Evolutionary conservation across 1,140 invertebrate genomes (phyloP).

Genomic region (Stenopsyche tienmushanensis): DNA sequence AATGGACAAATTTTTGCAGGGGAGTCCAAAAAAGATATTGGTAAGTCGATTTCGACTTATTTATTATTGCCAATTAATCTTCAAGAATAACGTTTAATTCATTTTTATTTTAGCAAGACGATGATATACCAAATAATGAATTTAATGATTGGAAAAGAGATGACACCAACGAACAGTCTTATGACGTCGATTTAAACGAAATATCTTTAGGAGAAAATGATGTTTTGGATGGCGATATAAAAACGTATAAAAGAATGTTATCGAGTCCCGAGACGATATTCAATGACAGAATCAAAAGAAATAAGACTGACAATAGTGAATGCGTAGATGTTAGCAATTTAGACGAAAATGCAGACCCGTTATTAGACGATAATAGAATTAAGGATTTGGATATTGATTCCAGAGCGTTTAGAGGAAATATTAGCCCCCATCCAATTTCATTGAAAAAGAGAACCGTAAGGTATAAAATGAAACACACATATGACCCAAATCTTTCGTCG

Average conservation of each 20-base stretch:
- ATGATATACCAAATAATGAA: neutral
- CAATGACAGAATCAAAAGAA: neutral
- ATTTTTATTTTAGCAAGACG: no score
- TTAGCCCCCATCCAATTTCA: neutral
- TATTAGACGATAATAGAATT: neutral
- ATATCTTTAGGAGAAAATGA: neutral
- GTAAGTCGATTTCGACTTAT: neutral
- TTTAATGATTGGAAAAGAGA: neutral
- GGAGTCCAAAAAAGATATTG: constrained; percentile 28
- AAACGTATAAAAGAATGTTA: no score
- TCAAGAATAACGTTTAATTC: no score
- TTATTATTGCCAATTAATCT: neutral
- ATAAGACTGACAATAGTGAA: neutral
- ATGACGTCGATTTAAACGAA: neutral
- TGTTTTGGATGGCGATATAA: neutral
- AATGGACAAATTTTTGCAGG: constrained; percentile 52
- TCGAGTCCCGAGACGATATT: no score
- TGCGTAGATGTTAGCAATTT: neutral
- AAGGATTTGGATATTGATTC: neutral
- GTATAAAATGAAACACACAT: no score
- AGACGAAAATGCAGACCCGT: neutral
- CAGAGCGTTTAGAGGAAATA: neutral
- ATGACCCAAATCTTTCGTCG: no score
- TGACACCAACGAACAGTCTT: neutral
- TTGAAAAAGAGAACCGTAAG: neutral